Evolutionary conservation across 1,140 invertebrate genomes (phyloP), one percentile per base, ranked within the genome.

Genomic region (Eriocheir sinensis): DNA sequence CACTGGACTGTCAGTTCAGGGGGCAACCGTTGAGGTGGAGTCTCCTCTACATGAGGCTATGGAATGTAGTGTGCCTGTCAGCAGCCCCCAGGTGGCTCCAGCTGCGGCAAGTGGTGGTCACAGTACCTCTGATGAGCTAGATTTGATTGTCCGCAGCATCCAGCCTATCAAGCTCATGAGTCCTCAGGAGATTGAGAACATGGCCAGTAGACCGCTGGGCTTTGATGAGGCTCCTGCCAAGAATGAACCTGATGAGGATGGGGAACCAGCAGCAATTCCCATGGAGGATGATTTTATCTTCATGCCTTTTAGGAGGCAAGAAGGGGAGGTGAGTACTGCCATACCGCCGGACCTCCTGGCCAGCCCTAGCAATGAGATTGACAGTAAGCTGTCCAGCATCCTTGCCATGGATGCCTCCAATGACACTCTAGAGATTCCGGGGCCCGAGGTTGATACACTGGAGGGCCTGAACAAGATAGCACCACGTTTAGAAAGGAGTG

Each of bases 401-500:
- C 72, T 95, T 34, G 95, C 95, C 41, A 95, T 95, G 95, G 95
- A 95, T 93, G 95, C 95, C 4, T 95, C 95, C 21, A 95, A 95
- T 91, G 95, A 95, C n/a, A 93, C 95, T 12, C 44, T 95, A 40
- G 95, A 95, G 85, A 95, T 93, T 36, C 21, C 92, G n/a, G 91
- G 89, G 40, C 34, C 93, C 36, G 90, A 91, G 9, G 88, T 48
- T 91, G 93, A 94, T 38, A 92, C 88, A 53, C 36, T 94, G 12
- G 93, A 94, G 86, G 91, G 38, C 38, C 48, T 94, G n/a, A 81
- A 81, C 27, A 94, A 94, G 85, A 60, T 60, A 8, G 80, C 89
- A 27, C 93, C 89, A 34, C 91, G 91, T 72, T 34, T 91, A 6
- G 93, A 94, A 72, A 94, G 93, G 53, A 94, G 92, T 72, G 89